A percentile compares a stretch with the other conserved stretches of the same genome.
Evolutionary conservation across 2,797 vertebrate genomes (phyloP).

Genomic region (Antrozous pallidus): DNA sequence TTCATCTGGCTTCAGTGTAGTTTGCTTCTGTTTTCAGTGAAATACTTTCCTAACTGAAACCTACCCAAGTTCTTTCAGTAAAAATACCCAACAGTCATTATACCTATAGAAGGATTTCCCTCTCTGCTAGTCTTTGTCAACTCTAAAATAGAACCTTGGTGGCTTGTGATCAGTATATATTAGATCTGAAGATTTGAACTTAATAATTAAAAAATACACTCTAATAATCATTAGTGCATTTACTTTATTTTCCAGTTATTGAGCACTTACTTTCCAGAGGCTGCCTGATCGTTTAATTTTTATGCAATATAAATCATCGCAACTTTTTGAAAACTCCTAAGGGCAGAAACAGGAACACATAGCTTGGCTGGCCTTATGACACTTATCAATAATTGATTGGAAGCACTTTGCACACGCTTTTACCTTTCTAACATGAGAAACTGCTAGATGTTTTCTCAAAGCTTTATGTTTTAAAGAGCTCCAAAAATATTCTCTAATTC

Average conservation of each 20-base stretch:
- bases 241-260: not conserved
- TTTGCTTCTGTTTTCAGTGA: not conserved
- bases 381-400: not conserved
- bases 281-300: not conserved
- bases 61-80: not conserved
- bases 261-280: not conserved
- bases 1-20: not conserved
- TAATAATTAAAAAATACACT: not conserved
- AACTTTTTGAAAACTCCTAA: not conserved
- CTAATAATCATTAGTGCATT: not conserved
- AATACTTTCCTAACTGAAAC: not conserved
- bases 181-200: not conserved
- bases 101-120: not conserved
- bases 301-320: not conserved
- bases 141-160: not conserved
- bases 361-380: not conserved
- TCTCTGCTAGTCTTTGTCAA: not conserved
- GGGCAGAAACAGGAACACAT: not conserved
- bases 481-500: constrained; percentile 12
- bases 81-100: not conserved
- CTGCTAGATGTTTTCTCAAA: not conserved
- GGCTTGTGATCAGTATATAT: not conserved
- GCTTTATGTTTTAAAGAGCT: not conserved
- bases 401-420: not conserved
- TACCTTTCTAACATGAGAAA: not conserved